These are phyloP conservation scores for Gortyna flavago DNA, from an alignment of 2,888 invertebrate genomes.

Conservation along the genomic window DNA sequence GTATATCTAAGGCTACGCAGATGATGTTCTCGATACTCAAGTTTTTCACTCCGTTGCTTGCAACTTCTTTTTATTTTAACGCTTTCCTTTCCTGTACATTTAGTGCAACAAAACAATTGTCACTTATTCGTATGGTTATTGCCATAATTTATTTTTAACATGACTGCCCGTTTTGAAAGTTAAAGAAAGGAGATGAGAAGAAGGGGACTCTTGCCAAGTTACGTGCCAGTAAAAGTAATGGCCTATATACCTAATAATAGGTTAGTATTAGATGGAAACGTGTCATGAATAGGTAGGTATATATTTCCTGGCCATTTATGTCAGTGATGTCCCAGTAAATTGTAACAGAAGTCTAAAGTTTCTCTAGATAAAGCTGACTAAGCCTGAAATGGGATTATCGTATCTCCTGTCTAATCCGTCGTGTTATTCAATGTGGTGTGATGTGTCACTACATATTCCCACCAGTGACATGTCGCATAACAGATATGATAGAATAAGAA, in stretches of 20 bases:
- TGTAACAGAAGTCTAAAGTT: neutral
- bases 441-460: neutral
- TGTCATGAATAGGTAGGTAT: neutral
- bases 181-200: too few species aligned
- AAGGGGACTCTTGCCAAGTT: too few species aligned
- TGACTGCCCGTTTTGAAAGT: too few species aligned
- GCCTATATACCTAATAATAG: neutral
- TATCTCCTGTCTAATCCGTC: neutral
- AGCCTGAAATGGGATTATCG: neutral
- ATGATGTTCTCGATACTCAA: too few species aligned
- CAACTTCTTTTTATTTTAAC: too few species aligned
- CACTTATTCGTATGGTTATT: too few species aligned
- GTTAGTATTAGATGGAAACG: neutral
- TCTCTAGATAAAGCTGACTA: neutral
- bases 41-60: too few species aligned
- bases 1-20: too few species aligned
- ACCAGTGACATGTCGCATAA: neutral
- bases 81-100: too few species aligned
- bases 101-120: too few species aligned
- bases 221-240: neutral
- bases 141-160: too few species aligned
- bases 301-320: neutral
- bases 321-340: neutral
- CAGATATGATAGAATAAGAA: neutral
- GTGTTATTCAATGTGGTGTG: too few species aligned